Evolutionary conservation across 2,888 invertebrate species (phyloP), one percentile per base, ranked within the genome.

Genomic region (Drosophila pegasa): DNA sequence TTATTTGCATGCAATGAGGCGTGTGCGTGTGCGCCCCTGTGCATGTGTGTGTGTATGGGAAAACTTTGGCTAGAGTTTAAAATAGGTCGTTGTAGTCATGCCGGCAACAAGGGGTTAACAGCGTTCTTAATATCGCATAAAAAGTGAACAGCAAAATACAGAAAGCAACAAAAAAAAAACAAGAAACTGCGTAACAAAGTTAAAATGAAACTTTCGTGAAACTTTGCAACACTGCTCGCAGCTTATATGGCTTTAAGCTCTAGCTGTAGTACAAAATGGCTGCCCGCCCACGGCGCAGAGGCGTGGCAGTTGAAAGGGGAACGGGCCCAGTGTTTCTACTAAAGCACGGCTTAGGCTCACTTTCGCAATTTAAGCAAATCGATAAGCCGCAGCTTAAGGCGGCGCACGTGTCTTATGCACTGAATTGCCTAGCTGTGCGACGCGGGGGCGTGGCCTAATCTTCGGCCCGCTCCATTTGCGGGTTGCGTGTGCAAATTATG

Each of bases 111-210:
- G 80, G 80, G 86, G 80, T 75, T 88, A 88, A 85, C 84, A 75
- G 64, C 74, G 80, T 78, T 83, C 86, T 82, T 82, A 85, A 83
- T 83, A 87, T 71, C 68, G 62, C 71, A 75, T 75, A 63, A 66
- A 71, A 68, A 66, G 61, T 55, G 47, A 76, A 70, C 41, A 48
- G 16, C 27, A 47, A 61, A 31, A n/a, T 47, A 33, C 8, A 25
- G 37, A 16, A 31, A n/a, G 18, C 54, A 29, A 20, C 54, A 29
- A 43, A 45, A 59, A 35, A 10, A 9, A 37, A 43, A 41, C 29
- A 50, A 59, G 22, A 80, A 75, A 63, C 65, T 76, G 85, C 75
- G 85, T 87, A 84, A 81, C 87, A 83, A 83, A 87, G 87, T 87
- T 87, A 76, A 87, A 74, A 66, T 69, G 64, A 72, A 84, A 87